These are phyloP conservation scores for Grammomys surdaster DNA, from an alignment of 2,113 vertebrate species.

Conservation along the genomic window DNA sequence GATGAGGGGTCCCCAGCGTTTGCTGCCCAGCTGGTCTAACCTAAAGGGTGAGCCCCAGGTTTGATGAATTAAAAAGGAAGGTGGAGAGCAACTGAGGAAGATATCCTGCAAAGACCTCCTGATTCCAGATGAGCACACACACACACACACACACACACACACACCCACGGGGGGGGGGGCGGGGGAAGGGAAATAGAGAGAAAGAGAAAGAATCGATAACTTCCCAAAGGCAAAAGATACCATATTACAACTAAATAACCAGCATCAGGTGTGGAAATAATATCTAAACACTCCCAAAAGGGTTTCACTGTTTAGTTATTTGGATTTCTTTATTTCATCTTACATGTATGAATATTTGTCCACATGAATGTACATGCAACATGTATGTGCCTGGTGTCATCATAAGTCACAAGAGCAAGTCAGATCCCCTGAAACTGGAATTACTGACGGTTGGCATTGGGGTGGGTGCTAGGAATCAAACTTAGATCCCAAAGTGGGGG, in stretches of 20 bases:
- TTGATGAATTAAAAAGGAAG: not conserved
- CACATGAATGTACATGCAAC: not conserved
- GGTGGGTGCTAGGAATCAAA: not conserved
- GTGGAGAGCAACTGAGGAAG: not conserved
- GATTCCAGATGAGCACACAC: not conserved
- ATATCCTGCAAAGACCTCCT: not conserved
- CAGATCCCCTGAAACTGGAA: not conserved
- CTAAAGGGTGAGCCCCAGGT: not conserved
- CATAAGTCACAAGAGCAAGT: not conserved
- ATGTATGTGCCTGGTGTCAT: not conserved
- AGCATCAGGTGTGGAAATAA: not conserved
- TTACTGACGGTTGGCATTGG: not conserved
- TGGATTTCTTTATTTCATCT: not conserved
- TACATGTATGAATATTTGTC: not conserved
- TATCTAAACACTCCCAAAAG: not conserved
- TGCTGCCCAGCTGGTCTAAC: not conserved
- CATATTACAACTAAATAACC: not conserved
- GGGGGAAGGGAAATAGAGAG: not conserved
- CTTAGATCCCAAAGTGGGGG: not conserved
- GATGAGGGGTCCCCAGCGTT: not conserved
- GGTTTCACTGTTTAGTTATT: not conserved
- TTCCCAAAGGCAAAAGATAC: slow-evolving; percentile 24
- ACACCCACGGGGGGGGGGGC: not conserved
- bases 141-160: not conserved
- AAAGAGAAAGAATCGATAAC: not conserved